Conservation (phyloP, 2,888 invertebrate genomes). For the Trissoscelio sp. region DNA sequence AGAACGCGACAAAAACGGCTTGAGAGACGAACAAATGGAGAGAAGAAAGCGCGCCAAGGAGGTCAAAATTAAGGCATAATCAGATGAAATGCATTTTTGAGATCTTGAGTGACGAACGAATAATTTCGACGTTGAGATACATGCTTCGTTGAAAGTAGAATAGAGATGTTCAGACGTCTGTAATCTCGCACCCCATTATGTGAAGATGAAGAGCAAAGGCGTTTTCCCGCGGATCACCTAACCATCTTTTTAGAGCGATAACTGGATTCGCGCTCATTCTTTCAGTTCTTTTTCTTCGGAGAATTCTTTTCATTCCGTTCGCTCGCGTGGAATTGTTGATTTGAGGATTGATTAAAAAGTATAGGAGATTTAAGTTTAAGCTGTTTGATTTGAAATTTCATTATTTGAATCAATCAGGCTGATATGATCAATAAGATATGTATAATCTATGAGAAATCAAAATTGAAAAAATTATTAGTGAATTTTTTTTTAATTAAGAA, state of each 20-base stretch:
- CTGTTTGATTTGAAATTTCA: too few species aligned
- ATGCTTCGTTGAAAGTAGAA: slow-evolving; percentile 49
- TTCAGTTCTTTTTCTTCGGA: slow-evolving; percentile 7
- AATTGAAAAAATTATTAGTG: too few species aligned
- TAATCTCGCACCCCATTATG: slow-evolving; percentile 67
- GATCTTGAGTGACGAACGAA: slow-evolving; percentile 49
- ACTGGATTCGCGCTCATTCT: slow-evolving; percentile 28
- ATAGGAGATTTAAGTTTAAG: too few species aligned
- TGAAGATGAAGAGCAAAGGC: slow-evolving; percentile 65
- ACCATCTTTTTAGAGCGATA: slow-evolving; percentile 53
- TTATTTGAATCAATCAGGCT: too few species aligned
- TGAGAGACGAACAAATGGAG: slow-evolving; percentile 5
- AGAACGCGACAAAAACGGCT: slow-evolving; percentile 24
- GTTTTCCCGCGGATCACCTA: slow-evolving; percentile 52
- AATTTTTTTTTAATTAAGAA: too few species aligned
- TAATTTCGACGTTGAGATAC: slow-evolving; percentile 54
- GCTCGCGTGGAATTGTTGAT: slow-evolving; percentile 14
- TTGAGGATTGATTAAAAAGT: too few species aligned
- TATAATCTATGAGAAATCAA: too few species aligned
- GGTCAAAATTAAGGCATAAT: slow-evolving; percentile 67
- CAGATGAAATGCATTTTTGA: slow-evolving; percentile 66
- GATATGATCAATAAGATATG: too few species aligned
- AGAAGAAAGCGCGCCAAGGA: slow-evolving; percentile 57
- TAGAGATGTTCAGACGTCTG: slow-evolving; percentile 57
- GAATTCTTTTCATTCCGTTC: slow-evolving; percentile 16